These are phyloP conservation scores for Tachina lurida DNA, from an alignment of 2,888 invertebrate genomes.

Conservation along the genomic window DNA sequence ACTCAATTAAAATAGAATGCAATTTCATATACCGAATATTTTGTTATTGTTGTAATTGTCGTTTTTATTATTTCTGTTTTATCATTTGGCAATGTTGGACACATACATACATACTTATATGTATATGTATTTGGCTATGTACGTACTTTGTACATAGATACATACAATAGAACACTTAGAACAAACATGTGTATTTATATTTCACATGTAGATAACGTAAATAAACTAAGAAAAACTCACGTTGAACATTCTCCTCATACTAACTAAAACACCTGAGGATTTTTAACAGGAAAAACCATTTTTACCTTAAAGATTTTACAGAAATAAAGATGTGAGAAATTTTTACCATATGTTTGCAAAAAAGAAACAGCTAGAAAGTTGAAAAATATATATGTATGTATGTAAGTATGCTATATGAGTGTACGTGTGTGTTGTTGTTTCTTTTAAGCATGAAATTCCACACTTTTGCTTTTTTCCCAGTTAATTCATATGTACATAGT, in stretches of 20 bases:
- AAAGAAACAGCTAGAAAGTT: constrained; percentile 26
- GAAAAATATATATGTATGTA: background rate
- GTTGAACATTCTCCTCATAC: background rate
- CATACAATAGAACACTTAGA: background rate
- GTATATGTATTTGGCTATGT: background rate
- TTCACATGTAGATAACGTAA: constrained; percentile 26
- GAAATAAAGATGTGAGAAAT: constrained; percentile 5
- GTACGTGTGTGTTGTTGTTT: constrained; percentile 6
- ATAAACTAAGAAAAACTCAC: constrained; percentile 28
- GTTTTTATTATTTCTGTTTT: constrained; percentile 4
- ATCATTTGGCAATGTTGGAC: constrained; percentile 18
- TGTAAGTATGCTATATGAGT: background rate
- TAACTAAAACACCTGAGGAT: constrained; percentile 65
- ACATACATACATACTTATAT: background rate
- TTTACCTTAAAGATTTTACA: constrained; percentile 37
- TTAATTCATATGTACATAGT: constrained; percentile 4
- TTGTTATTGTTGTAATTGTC: constrained; percentile 6
- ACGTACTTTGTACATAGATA: background rate
- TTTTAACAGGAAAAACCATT: constrained; percentile 50
- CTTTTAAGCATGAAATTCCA: constrained; percentile 51
- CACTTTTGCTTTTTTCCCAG: constrained; percentile 59
- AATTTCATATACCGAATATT: constrained; percentile 35
- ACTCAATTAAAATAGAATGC: constrained; percentile 59
- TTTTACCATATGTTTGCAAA: constrained; percentile 66
- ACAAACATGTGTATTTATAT: constrained; percentile 35